Conservation (phyloP, 2,113 vertebrate genomes). For the Hylia prasina region DNA sequence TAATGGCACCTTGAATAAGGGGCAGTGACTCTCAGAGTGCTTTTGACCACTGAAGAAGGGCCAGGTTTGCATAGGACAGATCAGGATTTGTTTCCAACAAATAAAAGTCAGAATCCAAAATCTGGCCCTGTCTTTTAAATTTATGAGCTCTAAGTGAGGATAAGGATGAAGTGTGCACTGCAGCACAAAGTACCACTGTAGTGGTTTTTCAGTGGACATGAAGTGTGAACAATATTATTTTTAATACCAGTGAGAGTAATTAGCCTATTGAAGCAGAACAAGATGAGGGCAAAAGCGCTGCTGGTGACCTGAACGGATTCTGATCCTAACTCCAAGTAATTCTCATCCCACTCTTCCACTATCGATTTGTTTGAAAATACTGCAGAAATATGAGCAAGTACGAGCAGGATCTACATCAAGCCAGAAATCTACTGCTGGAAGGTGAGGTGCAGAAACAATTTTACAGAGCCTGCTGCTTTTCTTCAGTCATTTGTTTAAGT, state of each 20-base stretch:
- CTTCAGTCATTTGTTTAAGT: constrained; percentile 14
- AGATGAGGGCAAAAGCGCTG: not conserved
- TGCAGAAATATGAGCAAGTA: not conserved
- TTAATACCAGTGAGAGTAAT: not conserved
- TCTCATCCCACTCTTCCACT: not conserved
- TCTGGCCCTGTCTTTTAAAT: not conserved
- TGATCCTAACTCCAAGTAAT: not conserved
- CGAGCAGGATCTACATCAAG: not conserved
- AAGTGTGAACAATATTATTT: not conserved
- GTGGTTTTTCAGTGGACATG: not conserved
- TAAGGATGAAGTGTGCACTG: not conserved
- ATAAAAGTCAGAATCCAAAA: not conserved
- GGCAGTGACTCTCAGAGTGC: not conserved
- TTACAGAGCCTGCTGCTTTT: not conserved
- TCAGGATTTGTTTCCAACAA: not conserved
- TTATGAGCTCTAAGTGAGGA: not conserved
- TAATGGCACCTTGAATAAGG: not conserved
- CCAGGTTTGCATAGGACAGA: not conserved
- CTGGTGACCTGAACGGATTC: not conserved
- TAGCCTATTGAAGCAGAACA: not conserved
- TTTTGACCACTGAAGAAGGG: not conserved
- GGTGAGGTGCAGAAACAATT: not conserved
- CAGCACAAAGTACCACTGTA: not conserved
- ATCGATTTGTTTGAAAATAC: not conserved
- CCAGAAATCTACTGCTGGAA: not conserved